A percentile compares a stretch with the other conserved stretches of the same genome.
phyloP scores from a whole-genome alignment of 2,113 vertebrate species.

The Tupaia tana region DNA sequence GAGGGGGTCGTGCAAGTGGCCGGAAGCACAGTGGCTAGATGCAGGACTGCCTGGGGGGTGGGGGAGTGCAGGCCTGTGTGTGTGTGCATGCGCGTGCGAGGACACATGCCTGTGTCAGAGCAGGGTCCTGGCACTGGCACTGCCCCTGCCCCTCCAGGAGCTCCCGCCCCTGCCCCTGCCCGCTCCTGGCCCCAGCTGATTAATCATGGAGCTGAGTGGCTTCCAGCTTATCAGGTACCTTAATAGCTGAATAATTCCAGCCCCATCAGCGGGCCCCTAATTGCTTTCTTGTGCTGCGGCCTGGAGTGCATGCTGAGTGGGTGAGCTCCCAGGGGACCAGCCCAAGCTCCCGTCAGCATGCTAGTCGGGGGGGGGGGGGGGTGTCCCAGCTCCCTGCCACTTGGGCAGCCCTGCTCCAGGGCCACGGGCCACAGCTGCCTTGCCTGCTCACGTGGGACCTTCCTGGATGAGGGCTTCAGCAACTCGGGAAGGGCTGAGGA shows the following conservation, averaged over 20 bases:
- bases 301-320: slow-evolving; percentile 82
- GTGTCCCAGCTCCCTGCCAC: slow-evolving; percentile 14
- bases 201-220: slow-evolving; percentile 86
- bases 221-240: slow-evolving; percentile 87
- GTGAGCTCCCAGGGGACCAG: slow-evolving; percentile 37
- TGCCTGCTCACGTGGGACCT: background rate
- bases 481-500: background rate
- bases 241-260: slow-evolving; percentile 90
- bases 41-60: background rate
- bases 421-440: slow-evolving; percentile 13
- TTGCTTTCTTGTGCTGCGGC: slow-evolving; percentile 85
- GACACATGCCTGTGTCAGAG: background rate
- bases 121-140: background rate
- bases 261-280: slow-evolving; percentile 85
- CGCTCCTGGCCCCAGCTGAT: slow-evolving; percentile 81
- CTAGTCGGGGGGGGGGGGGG: background rate
- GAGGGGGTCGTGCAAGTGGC: background rate
- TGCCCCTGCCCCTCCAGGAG: slow-evolving; percentile 48
- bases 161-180: slow-evolving; percentile 39
- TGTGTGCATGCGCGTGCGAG: background rate
- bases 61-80: background rate
- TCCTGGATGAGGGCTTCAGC: background rate
- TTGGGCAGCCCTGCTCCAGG: slow-evolving; percentile 57
- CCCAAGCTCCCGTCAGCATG: slow-evolving; percentile 32
- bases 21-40: background rate